phyloP scores from a whole-genome alignment of 2,113 vertebrate species.

The Strix aluco region DNA sequence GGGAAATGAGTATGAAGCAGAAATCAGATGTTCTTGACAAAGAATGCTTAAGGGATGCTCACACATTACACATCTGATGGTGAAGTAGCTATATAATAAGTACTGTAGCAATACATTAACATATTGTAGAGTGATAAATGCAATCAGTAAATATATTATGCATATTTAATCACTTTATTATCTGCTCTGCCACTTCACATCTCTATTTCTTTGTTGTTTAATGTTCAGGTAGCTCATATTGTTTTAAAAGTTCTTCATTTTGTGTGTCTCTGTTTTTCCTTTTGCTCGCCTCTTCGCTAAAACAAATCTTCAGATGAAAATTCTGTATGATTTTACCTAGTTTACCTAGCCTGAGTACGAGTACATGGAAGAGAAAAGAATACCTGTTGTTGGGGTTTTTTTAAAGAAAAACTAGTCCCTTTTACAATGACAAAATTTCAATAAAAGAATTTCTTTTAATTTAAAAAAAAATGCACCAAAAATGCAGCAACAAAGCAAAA shows the following conservation, averaged over 20 bases:
- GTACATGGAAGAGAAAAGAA: neutral
- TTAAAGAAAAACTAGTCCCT: neutral
- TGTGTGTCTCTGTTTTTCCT: neutral
- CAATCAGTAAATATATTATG: neutral
- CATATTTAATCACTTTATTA: neutral
- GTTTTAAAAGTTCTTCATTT: neutral
- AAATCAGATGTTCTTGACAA: neutral
- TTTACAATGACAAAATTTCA: neutral
- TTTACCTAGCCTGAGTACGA: neutral
- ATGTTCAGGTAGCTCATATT: neutral
- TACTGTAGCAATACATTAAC: neutral
- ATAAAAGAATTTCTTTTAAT: neutral
- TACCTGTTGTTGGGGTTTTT: neutral
- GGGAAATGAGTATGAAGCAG: neutral
- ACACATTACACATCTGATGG: neutral
- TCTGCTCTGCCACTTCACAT: neutral
- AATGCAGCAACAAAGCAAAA: neutral
- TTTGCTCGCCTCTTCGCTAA: neutral
- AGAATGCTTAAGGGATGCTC: neutral
- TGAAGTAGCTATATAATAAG: no score
- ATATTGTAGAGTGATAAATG: neutral
- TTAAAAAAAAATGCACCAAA: neutral
- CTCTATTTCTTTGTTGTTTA: neutral
- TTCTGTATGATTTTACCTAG: neutral
- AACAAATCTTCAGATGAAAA: neutral